phyloP scores from a whole-genome alignment of 2,797 vertebrate genomes.

The Onychomys leucogaster region DNA sequence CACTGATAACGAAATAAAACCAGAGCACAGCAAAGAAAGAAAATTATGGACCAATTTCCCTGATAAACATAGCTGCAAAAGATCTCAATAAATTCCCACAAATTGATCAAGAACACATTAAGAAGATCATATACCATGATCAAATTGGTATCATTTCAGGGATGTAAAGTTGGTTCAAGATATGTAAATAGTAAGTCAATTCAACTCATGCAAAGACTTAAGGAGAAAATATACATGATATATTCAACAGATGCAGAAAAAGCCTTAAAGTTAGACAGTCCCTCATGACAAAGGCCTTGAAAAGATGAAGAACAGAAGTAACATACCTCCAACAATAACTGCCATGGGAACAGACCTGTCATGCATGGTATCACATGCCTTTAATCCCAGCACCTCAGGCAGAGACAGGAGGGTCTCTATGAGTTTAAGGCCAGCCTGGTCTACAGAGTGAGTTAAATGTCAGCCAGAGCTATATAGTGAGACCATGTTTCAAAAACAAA shows the following conservation, averaged over 20 bases:
- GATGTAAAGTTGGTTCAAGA: background rate
- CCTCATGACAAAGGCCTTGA: background rate
- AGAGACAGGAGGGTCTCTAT: background rate
- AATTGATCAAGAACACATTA: background rate
- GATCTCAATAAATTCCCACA: background rate
- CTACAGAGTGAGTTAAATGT: background rate
- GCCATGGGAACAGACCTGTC: background rate
- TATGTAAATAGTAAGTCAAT: background rate
- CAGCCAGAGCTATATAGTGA: background rate
- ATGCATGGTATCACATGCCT: background rate
- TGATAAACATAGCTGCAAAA: background rate
- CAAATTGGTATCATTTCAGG: background rate
- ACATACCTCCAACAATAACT: background rate
- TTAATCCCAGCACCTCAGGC: background rate
- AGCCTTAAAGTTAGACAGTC: background rate
- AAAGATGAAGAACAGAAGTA: background rate
- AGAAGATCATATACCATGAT: background rate
- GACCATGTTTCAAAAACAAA: background rate
- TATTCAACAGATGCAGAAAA: background rate
- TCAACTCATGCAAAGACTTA: background rate
- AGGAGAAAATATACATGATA: background rate
- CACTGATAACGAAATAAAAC: background rate
- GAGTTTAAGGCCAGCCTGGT: background rate
- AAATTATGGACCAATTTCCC: background rate
- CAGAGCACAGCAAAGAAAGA: background rate